phyloP scores from a whole-genome alignment of 2,888 invertebrate genomes.

The Zhengitettix transpicula region DNA sequence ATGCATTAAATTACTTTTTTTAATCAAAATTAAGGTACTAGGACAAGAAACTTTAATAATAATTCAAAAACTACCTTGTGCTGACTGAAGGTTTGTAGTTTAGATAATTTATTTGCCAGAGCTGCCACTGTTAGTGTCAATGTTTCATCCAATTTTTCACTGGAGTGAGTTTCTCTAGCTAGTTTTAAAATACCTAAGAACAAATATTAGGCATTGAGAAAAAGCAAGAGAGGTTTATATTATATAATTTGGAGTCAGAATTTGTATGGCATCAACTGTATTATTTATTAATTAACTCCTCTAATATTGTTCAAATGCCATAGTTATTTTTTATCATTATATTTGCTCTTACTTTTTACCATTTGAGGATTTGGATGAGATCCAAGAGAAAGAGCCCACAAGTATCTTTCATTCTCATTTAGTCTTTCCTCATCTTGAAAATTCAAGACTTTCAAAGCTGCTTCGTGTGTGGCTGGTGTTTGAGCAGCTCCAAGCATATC shows the following conservation, averaged over 20 bases:
- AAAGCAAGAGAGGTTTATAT: not conserved
- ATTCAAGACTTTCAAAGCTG: constrained; percentile 45
- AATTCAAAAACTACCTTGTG: constrained; percentile 18
- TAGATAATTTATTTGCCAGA: constrained; percentile 33
- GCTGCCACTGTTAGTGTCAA: constrained; percentile 46
- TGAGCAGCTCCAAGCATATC: constrained; percentile 56
- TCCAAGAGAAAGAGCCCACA: constrained; percentile 53
- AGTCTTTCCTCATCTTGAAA: constrained; percentile 34
- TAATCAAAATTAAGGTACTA: no score
- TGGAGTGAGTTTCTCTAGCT: constrained; percentile 27
- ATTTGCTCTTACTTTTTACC: constrained; percentile 22
- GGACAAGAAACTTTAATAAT: no score
- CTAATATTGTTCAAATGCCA: no score
- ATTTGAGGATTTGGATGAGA: constrained; percentile 41
- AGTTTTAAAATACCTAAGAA: constrained; percentile 29
- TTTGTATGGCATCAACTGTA: no score
- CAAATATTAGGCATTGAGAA: constrained; percentile 3
- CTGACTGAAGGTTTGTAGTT: constrained; percentile 18
- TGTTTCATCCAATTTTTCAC: constrained; percentile 46
- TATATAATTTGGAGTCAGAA: no score
- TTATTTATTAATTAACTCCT: no score
- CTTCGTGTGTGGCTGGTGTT: constrained; percentile 46
- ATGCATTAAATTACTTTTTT: no score
- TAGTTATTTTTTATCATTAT: no score
- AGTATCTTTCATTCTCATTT: constrained; percentile 51